Evolutionary conservation across 2,888 invertebrate species (phyloP), one percentile per base, ranked within the genome.

Genomic region (Drosophila siamana): DNA sequence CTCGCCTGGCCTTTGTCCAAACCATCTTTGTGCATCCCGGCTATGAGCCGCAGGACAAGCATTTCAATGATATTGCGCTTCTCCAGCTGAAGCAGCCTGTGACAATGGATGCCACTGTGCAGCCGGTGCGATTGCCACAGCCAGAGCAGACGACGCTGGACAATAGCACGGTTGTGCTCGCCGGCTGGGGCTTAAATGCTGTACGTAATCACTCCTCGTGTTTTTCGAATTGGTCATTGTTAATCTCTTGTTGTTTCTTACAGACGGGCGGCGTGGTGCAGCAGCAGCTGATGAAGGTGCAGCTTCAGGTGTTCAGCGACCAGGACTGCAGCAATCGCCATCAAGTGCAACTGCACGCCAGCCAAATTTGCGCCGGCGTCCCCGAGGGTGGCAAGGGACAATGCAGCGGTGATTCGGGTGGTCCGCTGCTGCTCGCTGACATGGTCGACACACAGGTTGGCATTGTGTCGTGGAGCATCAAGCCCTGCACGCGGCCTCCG

Each of bases 331-430:
- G 83, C 13, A 68, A 74, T 4, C 86, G 87, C 0, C 91, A 92
- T 55, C 76, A 89, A 41, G 64, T 74, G 0, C 76, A 81, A 50
- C 85, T 91, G 22, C 89, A 91, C 61, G 33, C 59, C 0, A 90
- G 89, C n/a, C 92, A 93, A 68, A 83, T 93, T 36, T 93, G 93
- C 71, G 93, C 92, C 2, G 93, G 93, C 1, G 82, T 92, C 9
- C 88, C 90, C 0, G 91, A 90, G 57, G 93, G 93, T 9, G 93
- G 93, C 4, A 92, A 90, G 74, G 93, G 93, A 1, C 93, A 93
- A 70, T 93, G 93, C 74, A 92, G 89, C 54, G 92, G 92, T 2
- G 92, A 92, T 66, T 93, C 93, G 1, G 93, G 93, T 2, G 93
- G 93, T 1, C 93, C 93, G 7, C 73, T 93, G 11, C 66, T 92